Conservation (phyloP, 2,113 vertebrate species). For the Australoheros scitulus region DNA sequence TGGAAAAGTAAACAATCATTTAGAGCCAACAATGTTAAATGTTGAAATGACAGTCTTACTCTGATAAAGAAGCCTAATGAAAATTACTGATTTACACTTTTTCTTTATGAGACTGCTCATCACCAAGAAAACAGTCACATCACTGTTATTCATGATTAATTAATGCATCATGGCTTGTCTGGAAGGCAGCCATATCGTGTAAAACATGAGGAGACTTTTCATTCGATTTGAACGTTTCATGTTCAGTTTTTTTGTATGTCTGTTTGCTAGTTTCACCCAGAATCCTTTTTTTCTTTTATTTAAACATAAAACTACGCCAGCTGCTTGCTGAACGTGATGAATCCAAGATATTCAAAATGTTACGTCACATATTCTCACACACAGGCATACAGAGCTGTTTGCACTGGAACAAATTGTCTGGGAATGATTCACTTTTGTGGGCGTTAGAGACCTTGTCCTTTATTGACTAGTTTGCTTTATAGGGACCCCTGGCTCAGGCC, state of each 20-base stretch:
- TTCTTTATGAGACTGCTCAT: neutral
- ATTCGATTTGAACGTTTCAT: neutral
- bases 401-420: constrained; percentile 25
- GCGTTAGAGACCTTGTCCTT: constrained; percentile 44
- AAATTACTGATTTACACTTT: neutral
- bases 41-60: neutral
- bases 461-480: constrained; percentile 32
- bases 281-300: neutral
- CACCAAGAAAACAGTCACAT: neutral
- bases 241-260: neutral
- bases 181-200: neutral
- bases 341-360: neutral
- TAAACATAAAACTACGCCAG: rapidly evolving
- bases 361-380: neutral
- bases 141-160: neutral
- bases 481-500: constrained; percentile 10
- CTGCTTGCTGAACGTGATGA: neutral
- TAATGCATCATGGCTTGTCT: rapidly evolving
- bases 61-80: neutral
- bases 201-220: neutral
- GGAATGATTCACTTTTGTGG: constrained; percentile 47
- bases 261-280: neutral
- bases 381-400: constrained; percentile 14
- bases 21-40: too few relatives aligned
- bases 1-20: neutral